A percentile compares a stretch with the other conserved stretches of the same genome.
Evolutionary conservation across 2,888 invertebrate species (phyloP).

Genomic region (Drosophila recens): DNA sequence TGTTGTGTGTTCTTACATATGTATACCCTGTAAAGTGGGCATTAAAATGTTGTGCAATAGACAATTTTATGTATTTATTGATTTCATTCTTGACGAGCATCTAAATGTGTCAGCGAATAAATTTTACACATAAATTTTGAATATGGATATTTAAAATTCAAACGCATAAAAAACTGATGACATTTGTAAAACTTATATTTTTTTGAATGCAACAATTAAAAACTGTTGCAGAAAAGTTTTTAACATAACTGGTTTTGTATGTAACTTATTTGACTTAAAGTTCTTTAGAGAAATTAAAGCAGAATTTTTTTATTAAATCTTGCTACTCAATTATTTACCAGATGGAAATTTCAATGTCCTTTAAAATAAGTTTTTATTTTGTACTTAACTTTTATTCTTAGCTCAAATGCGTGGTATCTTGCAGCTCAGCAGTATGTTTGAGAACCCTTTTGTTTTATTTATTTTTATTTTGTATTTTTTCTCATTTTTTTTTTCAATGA

Average conservation of each 20-base stretch:
- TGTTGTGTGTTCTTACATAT: constrained; percentile 32
- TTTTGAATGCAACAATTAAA: too few relatives aligned
- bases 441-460: constrained; percentile 35
- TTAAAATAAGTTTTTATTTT: not conserved
- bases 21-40: constrained; percentile 40
- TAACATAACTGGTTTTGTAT: too few relatives aligned
- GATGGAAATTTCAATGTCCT: too few relatives aligned
- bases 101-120: not conserved
- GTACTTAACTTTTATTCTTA: not conserved
- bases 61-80: not conserved
- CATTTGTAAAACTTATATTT: too few relatives aligned
- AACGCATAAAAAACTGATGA: not conserved
- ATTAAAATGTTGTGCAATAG: constrained; percentile 17
- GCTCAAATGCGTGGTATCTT: constrained; percentile 6
- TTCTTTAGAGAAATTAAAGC: too few relatives aligned
- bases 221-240: too few relatives aligned
- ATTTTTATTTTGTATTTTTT: constrained; percentile 29
- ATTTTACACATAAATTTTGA: not conserved
- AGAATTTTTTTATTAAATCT: too few relatives aligned
- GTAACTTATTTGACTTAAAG: too few relatives aligned
- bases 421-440: not conserved
- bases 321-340: too few relatives aligned
- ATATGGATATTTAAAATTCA: constrained; percentile 13
- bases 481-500: constrained; percentile 26
- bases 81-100: not conserved